A percentile compares a stretch with the other conserved stretches of the same genome.
phyloP scores from a whole-genome alignment of 2,797 vertebrate genomes.

The Pangasius sanitwongsei region DNA sequence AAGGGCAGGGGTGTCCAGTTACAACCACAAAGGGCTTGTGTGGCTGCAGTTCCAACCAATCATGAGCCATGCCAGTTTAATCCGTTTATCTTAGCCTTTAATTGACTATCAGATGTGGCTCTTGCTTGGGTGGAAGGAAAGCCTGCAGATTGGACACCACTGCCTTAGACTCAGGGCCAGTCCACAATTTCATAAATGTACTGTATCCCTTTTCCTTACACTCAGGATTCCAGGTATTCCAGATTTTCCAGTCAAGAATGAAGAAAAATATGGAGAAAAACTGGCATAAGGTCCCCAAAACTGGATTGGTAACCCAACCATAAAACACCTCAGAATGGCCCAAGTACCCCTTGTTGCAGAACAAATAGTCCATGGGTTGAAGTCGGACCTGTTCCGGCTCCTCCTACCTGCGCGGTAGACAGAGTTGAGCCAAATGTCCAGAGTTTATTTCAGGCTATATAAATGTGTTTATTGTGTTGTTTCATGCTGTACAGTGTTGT shows the following conservation, averaged over 20 bases:
- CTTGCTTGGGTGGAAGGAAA: neutral
- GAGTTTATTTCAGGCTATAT: neutral
- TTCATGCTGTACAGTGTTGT: neutral
- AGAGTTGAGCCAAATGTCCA: neutral
- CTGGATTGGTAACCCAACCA: neutral
- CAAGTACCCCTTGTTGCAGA: neutral
- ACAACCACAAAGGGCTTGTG: neutral
- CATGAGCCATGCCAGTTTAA: neutral
- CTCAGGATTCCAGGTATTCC: neutral
- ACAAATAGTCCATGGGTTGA: neutral
- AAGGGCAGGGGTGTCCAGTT: neutral
- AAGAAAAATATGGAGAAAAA: neutral
- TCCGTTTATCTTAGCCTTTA: slow-evolving; percentile 14
- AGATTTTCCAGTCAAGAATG: neutral
- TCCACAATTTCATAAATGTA: neutral
- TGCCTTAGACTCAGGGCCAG: neutral
- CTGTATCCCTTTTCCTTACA: neutral
- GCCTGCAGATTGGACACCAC: neutral
- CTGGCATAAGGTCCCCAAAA: too few relatives aligned
- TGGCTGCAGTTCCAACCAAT: neutral
- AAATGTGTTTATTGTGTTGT: neutral
- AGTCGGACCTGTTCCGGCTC: neutral
- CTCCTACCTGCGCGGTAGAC: neutral
- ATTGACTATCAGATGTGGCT: neutral
- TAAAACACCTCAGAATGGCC: neutral